phyloP scores from a whole-genome alignment of 2,888 invertebrate species.

The Byasa hedistus region DNA sequence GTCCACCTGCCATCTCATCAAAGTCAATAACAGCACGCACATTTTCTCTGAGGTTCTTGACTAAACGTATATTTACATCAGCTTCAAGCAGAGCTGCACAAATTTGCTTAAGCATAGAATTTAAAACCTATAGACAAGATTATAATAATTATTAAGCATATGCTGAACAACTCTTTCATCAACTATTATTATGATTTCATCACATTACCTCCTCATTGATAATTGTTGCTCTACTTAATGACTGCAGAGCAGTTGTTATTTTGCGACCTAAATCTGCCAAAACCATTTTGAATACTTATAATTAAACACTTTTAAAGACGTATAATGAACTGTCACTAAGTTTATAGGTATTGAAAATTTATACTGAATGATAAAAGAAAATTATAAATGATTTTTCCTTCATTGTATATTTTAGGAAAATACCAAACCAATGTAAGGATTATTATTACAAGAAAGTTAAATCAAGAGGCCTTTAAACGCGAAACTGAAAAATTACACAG shows the following conservation, averaged over 20 bases:
- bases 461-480: neutral
- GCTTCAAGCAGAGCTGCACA: constrained; percentile 98
- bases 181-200: neutral
- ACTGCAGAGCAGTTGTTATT: constrained; percentile 98
- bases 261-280: constrained; percentile 99
- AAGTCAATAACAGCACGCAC: constrained; percentile 98
- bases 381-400: constrained; percentile 13
- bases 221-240: constrained; percentile 97
- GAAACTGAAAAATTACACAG: constrained; percentile 14
- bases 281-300: constrained; percentile 87
- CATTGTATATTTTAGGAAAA: constrained; percentile 19
- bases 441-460: neutral
- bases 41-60: constrained; percentile 98
- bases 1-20: constrained; percentile 99
- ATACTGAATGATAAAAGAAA: constrained; percentile 10
- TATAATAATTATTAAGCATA: neutral
- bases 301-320: constrained; percentile 26
- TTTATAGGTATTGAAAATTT: constrained; percentile 15
- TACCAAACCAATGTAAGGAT: neutral
- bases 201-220: constrained; percentile 95
- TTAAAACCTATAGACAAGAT: constrained; percentile 86
- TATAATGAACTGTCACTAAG: constrained; percentile 29
- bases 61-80: constrained; percentile 97
- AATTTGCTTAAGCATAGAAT: constrained; percentile 99
- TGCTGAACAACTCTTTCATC: neutral